Base-by-base conservation (phyloP, 30 jellyfish, hydroid and myxozoan species). In the Turritopsis rubra region DNA sequence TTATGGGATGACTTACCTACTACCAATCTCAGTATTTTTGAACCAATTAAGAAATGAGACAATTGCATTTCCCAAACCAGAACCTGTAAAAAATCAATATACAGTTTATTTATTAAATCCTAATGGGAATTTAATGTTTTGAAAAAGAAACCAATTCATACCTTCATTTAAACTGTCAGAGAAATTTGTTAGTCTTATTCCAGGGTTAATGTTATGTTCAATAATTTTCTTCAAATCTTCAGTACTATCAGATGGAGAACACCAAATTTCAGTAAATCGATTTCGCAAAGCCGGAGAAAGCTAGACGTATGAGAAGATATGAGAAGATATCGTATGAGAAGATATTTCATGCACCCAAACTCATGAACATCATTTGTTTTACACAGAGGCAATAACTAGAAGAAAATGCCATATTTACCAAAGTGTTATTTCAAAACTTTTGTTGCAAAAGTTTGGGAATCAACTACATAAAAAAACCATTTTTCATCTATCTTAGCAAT, bases 191-290 rank as follows among this genome's bases (percentile, higher is more conserved):
- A 80, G 53, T 25, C 25, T 52, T 25, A 80, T 28, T 18, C 87
- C 94, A 21, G 53, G 29, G 17, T 85, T 82, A 13, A 91, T 79
- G 71, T 89, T 94, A 74, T 92, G 98, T 21, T 92, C 81, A 21
- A 95, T 85, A 72, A 95, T 95, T 54, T 79, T 88, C 22, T 77
- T 65, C 30, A 89, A 71, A 52, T 95, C 96, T 1, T 87, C 93
- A 17, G 85, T 71, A 73, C 86, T 79, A 54, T 88, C 94, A 8
- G 95, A 85, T 20, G 97, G 88, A 18, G 97, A 91, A 78, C 99
- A 95, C 97, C 97, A 95, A n/a, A 95, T 90, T 75, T 95, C 99
- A 8, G 96, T 87, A 83, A 95, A 95, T 1, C 99, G 97, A 87
- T 95, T 95, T 31, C 99, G 70, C 81, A 95, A 75, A 0, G 99